phyloP scores from a whole-genome alignment of 1,140 invertebrate species.

The Temnothorax nylanderi region DNA sequence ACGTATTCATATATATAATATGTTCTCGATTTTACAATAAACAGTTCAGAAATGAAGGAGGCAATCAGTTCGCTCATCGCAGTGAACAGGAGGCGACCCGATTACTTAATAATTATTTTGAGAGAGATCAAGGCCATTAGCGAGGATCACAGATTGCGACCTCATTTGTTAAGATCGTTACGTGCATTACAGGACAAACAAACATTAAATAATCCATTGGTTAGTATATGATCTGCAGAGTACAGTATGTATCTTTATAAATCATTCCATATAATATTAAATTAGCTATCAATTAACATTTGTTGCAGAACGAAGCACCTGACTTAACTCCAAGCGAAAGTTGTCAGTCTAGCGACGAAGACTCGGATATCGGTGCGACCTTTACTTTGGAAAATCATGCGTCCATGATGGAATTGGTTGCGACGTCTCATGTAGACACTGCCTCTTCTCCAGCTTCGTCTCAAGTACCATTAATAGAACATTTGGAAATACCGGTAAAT shows the following conservation, averaged over 20 bases:
- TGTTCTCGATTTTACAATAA: slow-evolving; percentile 7
- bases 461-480: slow-evolving; percentile 69
- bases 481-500: slow-evolving; percentile 74
- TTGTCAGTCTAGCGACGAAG: slow-evolving; percentile 82
- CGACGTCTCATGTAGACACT: slow-evolving; percentile 65
- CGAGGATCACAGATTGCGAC: slow-evolving; percentile 87
- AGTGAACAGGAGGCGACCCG: slow-evolving; percentile 89
- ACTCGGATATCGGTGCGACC: slow-evolving; percentile 77
- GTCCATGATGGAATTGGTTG: slow-evolving; percentile 69
- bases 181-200: slow-evolving; percentile 81
- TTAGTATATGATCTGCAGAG: slow-evolving; percentile 62
- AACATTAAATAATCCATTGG: slow-evolving; percentile 73
- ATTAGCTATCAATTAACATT: neutral
- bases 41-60: slow-evolving; percentile 82
- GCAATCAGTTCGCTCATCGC: slow-evolving; percentile 90
- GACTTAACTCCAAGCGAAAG: slow-evolving; percentile 79
- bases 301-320: slow-evolving; percentile 76
- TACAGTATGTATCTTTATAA: neutral
- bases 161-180: slow-evolving; percentile 88
- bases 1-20: neutral
- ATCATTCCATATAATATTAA: slow-evolving; percentile 4
- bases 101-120: slow-evolving; percentile 89
- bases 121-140: slow-evolving; percentile 88
- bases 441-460: slow-evolving; percentile 66
- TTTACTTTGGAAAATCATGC: slow-evolving; percentile 70